phyloP scores from a whole-genome alignment of 2,797 vertebrate genomes.

The Rhinogobio ventralis region DNA sequence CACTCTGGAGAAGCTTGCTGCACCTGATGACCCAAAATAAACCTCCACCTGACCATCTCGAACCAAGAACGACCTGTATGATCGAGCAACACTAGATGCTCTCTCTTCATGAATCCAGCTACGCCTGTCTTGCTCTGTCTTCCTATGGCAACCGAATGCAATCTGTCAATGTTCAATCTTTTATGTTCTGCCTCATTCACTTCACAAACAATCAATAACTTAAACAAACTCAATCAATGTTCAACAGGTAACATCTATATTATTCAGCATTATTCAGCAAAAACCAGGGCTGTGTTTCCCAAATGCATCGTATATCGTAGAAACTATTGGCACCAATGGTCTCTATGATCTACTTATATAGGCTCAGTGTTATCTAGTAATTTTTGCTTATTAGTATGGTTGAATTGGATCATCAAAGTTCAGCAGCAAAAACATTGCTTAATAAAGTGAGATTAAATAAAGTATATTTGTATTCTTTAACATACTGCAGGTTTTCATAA shows the following conservation, averaged over 20 bases:
- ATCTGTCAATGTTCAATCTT: conserved; percentile 52
- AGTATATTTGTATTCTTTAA: not conserved
- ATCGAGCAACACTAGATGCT: conserved; percentile 10
- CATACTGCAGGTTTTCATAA: not conserved
- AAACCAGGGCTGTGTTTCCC: not conserved
- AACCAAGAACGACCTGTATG: conserved; percentile 25
- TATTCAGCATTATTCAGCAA: conserved; percentile 40
- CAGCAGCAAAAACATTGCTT: not conserved
- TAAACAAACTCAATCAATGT: conserved; percentile 31
- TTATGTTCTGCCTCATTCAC: conserved; percentile 20
- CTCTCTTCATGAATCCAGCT: conserved; percentile 16
- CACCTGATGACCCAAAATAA: conserved; percentile 79
- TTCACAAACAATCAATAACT: conserved; percentile 27
- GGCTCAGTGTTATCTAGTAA: not conserved
- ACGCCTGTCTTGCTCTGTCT: conserved; percentile 29
- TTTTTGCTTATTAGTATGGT: too few relatives aligned
- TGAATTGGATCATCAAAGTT: not conserved
- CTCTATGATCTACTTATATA: not conserved
- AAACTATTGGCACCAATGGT: not conserved
- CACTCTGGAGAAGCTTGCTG: conserved; percentile 80
- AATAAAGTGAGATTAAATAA: not conserved
- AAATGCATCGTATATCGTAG: not conserved
- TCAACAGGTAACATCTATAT: conserved; percentile 29
- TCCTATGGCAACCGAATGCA: not conserved
- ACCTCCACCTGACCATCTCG: conserved; percentile 9